Percentiles rank a stretch among this genome's conserved stretches.
Evolutionary conservation across 2,113 vertebrate species (phyloP).

Genomic region (Lamprotornis superbus): DNA sequence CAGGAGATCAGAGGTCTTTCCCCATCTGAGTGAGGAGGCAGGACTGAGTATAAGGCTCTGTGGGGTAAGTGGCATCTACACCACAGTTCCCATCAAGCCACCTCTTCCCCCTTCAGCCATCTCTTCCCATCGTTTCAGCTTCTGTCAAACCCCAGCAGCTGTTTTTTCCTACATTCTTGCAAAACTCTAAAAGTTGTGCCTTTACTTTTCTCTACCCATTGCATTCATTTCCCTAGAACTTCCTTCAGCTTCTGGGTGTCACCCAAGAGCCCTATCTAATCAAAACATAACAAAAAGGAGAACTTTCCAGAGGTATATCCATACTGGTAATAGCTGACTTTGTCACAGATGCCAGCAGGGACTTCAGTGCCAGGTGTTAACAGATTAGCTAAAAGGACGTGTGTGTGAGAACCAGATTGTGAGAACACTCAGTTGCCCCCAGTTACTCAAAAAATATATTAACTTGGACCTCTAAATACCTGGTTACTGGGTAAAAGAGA

Average conservation of each 20-base stretch:
- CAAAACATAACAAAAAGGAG: neutral
- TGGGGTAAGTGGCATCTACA: neutral
- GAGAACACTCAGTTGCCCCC: neutral
- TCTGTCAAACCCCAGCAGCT: neutral
- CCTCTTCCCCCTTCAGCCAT: neutral
- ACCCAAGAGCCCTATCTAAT: neutral
- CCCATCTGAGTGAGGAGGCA: neutral
- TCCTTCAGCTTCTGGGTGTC: neutral
- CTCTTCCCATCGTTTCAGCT: rapidly evolving
- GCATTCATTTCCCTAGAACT: neutral
- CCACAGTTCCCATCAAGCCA: neutral
- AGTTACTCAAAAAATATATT: constrained; percentile 25
- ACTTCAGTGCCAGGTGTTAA: neutral
- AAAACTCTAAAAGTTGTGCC: neutral
- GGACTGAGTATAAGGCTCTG: neutral
- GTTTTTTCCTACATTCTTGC: rapidly evolving
- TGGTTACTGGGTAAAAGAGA: constrained; percentile 36
- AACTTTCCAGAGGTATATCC: neutral
- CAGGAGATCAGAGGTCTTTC: neutral
- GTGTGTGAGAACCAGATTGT: neutral
- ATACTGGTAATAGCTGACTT: neutral
- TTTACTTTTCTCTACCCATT: neutral
- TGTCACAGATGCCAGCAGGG: neutral
- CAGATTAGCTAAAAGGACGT: neutral
- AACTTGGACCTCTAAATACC: neutral